phyloP scores from a whole-genome alignment of 2,113 vertebrate genomes.

The Aegotheles bennettii region DNA sequence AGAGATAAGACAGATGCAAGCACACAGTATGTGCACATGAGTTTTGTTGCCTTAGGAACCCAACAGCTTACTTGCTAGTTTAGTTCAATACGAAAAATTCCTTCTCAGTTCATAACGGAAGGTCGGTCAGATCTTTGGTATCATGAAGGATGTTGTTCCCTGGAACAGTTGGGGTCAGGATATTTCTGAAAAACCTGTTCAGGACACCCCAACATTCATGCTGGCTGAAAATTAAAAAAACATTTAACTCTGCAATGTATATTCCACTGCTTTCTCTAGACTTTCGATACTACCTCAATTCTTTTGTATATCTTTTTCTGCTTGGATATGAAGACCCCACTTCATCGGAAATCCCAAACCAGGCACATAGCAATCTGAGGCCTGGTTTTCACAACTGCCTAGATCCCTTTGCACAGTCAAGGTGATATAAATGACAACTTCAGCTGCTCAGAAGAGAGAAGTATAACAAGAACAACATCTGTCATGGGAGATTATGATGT shows the following conservation, averaged over 20 bases:
- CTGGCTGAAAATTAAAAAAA: background rate
- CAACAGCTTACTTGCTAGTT: background rate
- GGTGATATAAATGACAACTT: background rate
- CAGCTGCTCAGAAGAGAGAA: background rate
- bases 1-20: background rate
- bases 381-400: background rate
- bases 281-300: background rate
- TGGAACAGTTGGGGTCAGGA: background rate
- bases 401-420: background rate
- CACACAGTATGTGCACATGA: fast-evolving
- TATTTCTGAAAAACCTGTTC: background rate
- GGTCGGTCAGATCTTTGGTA: background rate
- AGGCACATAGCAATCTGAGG: background rate
- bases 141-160: background rate
- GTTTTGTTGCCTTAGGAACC: background rate
- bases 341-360: background rate
- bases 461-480: background rate
- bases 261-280: background rate
- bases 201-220: background rate
- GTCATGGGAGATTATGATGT: background rate
- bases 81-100: background rate
- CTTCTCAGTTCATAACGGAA: background rate
- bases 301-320: background rate
- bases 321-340: background rate
- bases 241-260: background rate